A percentile compares a stretch with the other conserved stretches of the same genome.
phyloP scores from a whole-genome alignment of 2,797 vertebrate genomes.

The Alcedo atthis region DNA sequence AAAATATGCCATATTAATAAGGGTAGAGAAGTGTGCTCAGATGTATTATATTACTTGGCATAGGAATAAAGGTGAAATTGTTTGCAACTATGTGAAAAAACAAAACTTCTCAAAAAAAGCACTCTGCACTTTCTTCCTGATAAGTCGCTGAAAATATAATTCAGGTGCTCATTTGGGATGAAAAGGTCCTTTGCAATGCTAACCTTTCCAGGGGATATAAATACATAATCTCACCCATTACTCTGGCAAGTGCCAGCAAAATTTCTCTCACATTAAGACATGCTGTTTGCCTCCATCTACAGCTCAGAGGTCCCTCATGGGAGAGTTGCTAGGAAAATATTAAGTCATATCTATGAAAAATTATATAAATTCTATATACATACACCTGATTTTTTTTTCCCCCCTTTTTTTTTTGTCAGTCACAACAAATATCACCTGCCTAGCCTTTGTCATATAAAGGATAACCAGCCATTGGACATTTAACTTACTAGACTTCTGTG shows the following conservation, averaged over 20 bases:
- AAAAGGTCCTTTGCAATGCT: not conserved
- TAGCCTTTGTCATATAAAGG: not conserved
- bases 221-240: not conserved
- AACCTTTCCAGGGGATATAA: not conserved
- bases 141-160: conserved; percentile 17
- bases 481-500: not conserved
- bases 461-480: not conserved
- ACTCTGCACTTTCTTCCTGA: not conserved
- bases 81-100: not conserved
- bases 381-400: not conserved
- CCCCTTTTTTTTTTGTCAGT: not conserved
- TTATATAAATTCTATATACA: not conserved
- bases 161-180: not conserved
- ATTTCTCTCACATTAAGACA: conserved; percentile 19
- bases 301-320: conserved; percentile 18
- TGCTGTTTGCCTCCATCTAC: conserved; percentile 3
- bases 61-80: not conserved
- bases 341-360: not conserved
- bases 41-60: not conserved
- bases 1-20: not conserved
- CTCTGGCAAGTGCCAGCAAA: not conserved
- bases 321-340: not conserved
- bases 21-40: not conserved
- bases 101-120: not conserved
- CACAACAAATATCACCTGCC: not conserved